phyloP scores from a whole-genome alignment of 2,797 vertebrate genomes.

The Lacerta agilis region DNA sequence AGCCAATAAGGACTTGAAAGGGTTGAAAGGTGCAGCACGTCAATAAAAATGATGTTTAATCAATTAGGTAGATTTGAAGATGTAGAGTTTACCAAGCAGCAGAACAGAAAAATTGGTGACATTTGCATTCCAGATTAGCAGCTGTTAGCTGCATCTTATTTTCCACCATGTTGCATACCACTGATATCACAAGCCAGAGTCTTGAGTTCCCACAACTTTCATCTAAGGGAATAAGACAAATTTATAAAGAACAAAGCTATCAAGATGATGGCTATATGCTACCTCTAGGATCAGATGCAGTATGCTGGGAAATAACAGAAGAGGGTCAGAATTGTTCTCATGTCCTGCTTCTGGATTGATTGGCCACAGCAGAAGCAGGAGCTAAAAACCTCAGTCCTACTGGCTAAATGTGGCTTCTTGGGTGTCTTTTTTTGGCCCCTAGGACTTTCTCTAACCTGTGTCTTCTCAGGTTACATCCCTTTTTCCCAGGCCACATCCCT shows the following conservation, averaged over 20 bases:
- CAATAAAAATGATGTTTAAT: background rate
- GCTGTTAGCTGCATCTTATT: background rate
- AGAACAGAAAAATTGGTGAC: background rate
- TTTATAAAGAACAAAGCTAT: background rate
- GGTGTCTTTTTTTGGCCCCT: too few relatives aligned
- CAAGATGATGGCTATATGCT: background rate
- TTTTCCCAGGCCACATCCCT: too few relatives aligned
- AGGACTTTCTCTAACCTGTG: too few relatives aligned
- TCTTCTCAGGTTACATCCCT: too few relatives aligned
- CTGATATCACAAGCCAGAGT: background rate
- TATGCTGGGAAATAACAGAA: background rate
- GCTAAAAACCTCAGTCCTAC: too few relatives aligned
- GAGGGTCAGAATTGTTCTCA: background rate
- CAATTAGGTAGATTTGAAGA: background rate
- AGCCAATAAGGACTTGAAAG: background rate
- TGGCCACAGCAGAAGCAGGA: too few relatives aligned
- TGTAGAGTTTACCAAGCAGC: background rate
- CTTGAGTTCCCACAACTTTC: background rate
- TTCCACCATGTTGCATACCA: background rate
- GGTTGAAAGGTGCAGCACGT: background rate
- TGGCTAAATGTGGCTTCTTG: too few relatives aligned
- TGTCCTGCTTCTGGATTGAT: background rate
- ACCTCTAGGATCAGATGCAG: background rate
- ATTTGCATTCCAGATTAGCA: slow-evolving; percentile 5
- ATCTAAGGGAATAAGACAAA: background rate